Base-by-base conservation (phyloP, 1,140 invertebrate species). In the Drosophila nebulosa region DNA sequence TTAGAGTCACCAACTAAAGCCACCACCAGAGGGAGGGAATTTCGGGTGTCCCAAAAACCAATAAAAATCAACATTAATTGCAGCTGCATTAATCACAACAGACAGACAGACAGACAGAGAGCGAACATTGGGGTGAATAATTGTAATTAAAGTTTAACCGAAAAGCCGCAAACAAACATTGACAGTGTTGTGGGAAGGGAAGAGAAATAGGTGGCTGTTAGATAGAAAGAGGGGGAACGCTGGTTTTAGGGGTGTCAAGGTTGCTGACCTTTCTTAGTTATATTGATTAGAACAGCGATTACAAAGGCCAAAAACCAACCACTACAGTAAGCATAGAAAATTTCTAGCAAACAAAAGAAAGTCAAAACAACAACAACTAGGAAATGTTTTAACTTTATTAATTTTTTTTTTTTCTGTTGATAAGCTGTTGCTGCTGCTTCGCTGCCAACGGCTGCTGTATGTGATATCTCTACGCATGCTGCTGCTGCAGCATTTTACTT, bases 381-480 rank as follows among this genome's bases (percentile, higher is more conserved):
- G 39, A 46, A 46, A 46, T 46, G 39, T 21, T 46, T 18, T 7
- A 46, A 46, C 39, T 46, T 46, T 21, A 21, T 7, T 46, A 10
- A 21, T 46, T 10, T 39, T 14, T 14, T 14, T 39, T 4, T 39
- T 16, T 46, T 6, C 18, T 46, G 39, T 46, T 46, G 39, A 46
- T 46, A 46, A 46, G 39, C 39, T 21, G 6, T 16, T 42, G 39
- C 5, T 16, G 36, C 36, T 14, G 36, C 36, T 42, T 7, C 14
- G 14, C 36, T 46, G 39, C 39, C 39, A 46, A 21, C 39, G 39
- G 39, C 39, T 21, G 39, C 39, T 21, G 16, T 46, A 46, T 46
- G 39, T 46, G 39, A 46, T 46, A 46, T 46, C 39, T 46, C 39
- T 46, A 46, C 39, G 39, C 39, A 46, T 46, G 39, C 39, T 46